Conservation (phyloP, 2,797 vertebrate species). For the Etheostoma perlongum region DNA sequence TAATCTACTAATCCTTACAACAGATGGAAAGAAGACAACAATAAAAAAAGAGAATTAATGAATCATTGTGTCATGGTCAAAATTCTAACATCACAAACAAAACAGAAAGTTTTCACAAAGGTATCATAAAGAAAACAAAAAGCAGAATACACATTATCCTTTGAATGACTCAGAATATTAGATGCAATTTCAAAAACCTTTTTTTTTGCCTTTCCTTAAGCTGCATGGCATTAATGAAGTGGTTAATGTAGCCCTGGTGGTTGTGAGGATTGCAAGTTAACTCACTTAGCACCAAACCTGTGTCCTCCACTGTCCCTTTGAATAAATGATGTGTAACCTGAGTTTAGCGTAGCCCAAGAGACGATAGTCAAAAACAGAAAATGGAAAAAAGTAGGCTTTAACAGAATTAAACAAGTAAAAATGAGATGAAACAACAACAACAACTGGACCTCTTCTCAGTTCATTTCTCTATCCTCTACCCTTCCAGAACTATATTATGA, state of each 20-base stretch:
- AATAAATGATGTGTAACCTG: slow-evolving; percentile 61
- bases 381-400: too few species aligned
- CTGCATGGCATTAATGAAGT: slow-evolving; percentile 28
- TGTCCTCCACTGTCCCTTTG: slow-evolving; percentile 20
- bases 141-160: slow-evolving; percentile 15
- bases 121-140: slow-evolving; percentile 15
- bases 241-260: slow-evolving; percentile 22
- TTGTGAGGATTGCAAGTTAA: slow-evolving; percentile 24
- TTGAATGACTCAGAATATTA: slow-evolving; percentile 26
- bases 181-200: slow-evolving; percentile 24
- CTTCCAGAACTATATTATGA: slow-evolving; percentile 82
- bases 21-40: background rate
- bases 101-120: slow-evolving; percentile 14
- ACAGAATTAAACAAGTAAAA: background rate
- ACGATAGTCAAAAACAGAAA: background rate
- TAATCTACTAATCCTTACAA: slow-evolving; percentile 24
- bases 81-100: slow-evolving; percentile 4
- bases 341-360: slow-evolving; percentile 55
- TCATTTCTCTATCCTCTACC: slow-evolving; percentile 36
- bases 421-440: too few species aligned
- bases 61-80: background rate
- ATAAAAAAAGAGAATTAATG: slow-evolving; percentile 9
- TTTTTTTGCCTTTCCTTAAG: slow-evolving; percentile 17
- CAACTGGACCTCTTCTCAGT: background rate
- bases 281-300: slow-evolving; percentile 45